Percentiles rank a stretch among this genome's conserved stretches.
phyloP scores from a whole-genome alignment of 2,888 invertebrate genomes.

The Herminia tarsipennalis region DNA sequence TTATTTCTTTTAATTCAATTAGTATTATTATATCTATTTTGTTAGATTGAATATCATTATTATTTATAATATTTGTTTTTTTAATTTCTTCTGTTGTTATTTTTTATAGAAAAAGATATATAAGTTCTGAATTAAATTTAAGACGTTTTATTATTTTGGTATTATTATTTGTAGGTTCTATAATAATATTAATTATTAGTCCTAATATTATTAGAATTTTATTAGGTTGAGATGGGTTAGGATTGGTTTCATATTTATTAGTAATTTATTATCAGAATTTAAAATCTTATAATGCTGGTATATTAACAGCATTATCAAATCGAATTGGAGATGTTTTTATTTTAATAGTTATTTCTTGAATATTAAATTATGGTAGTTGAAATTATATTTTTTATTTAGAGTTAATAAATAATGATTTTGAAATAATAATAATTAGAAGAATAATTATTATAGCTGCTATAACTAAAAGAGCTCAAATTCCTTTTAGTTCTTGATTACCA shows the following conservation, averaged over 20 bases:
- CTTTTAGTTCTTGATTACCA: constrained; percentile 91
- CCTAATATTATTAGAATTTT: constrained; percentile 90
- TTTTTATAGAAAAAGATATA: constrained; percentile 88
- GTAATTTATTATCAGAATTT: constrained; percentile 90
- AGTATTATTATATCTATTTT: constrained; percentile 83
- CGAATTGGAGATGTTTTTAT: constrained; percentile 90
- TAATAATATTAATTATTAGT: constrained; percentile 88
- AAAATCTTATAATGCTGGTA: constrained; percentile 89
- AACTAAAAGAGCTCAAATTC: constrained; percentile 93
- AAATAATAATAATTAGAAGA: constrained; percentile 69
- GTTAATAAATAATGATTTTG: constrained; percentile 74
- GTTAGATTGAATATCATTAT: constrained; percentile 87
- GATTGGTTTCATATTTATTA: constrained; percentile 89
- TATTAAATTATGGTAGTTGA: constrained; percentile 83
- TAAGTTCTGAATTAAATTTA: constrained; percentile 83
- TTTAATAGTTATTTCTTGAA: constrained; percentile 86
- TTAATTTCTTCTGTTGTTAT: constrained; percentile 89
- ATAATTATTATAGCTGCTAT: constrained; percentile 85
- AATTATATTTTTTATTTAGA: constrained; percentile 84
- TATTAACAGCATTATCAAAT: constrained; percentile 90
- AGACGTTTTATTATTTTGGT: constrained; percentile 88
- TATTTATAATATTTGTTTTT: constrained; percentile 87
- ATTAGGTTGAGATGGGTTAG: constrained; percentile 90
- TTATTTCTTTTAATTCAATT: constrained; percentile 80
- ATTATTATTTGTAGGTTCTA: constrained; percentile 88